These are phyloP conservation scores for Xenopus laevis DNA, from an alignment of 2,113 vertebrate genomes.

Conservation along the genomic window DNA sequence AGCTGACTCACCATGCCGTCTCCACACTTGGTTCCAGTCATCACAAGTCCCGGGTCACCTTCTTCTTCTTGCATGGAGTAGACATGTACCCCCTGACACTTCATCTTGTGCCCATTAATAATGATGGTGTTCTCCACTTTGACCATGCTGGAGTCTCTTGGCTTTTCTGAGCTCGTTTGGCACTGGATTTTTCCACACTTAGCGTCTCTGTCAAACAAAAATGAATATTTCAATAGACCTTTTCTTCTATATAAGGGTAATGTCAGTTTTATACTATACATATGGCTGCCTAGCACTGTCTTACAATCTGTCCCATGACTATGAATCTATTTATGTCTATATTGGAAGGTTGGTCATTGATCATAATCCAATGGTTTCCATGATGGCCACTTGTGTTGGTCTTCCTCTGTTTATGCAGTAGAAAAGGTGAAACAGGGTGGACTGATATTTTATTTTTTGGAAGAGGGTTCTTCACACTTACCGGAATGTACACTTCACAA, in stretches of 20 bases:
- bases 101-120: slow-evolving; percentile 70
- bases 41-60: slow-evolving; percentile 81
- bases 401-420: too few relatives aligned
- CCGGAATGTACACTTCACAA: slow-evolving; percentile 70
- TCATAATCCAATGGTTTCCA: too few relatives aligned
- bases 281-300: too few relatives aligned
- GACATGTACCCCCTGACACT: slow-evolving; percentile 78
- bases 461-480: slow-evolving; percentile 18
- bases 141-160: slow-evolving; percentile 73
- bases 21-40: slow-evolving; percentile 87
- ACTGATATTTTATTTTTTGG: too few relatives aligned
- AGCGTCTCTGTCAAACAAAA: slow-evolving; percentile 70
- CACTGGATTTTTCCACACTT: slow-evolving; percentile 94
- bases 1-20: slow-evolving; percentile 76
- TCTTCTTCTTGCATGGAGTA: slow-evolving; percentile 77
- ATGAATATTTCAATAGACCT: background rate
- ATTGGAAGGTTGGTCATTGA: too few relatives aligned
- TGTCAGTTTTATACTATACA: too few relatives aligned
- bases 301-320: too few relatives aligned
- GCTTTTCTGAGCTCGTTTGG: slow-evolving; percentile 80
- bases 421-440: too few relatives aligned
- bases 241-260: too few relatives aligned
- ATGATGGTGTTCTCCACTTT: slow-evolving; percentile 81
- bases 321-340: too few relatives aligned
- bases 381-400: too few relatives aligned